phyloP scores from a whole-genome alignment of 2,888 invertebrate genomes.

The Stenoptilia bipunctidactyla region DNA sequence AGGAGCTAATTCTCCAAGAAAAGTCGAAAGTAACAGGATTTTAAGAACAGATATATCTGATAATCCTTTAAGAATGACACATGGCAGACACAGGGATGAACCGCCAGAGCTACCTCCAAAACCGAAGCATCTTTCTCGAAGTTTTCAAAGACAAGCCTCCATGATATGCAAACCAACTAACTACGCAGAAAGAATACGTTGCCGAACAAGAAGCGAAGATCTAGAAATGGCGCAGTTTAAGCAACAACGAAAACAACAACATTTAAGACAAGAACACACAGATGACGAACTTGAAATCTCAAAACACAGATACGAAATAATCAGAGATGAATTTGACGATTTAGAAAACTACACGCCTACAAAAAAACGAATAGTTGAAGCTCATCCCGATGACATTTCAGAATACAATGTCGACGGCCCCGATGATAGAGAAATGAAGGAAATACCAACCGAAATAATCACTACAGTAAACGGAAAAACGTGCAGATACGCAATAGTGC shows the following conservation, averaged over 20 bases:
- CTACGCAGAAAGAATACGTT: slow-evolving; percentile 29
- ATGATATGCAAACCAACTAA: slow-evolving; percentile 65
- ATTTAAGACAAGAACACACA: slow-evolving; percentile 41
- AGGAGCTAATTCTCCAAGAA: slow-evolving; percentile 60
- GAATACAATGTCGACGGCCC: slow-evolving; percentile 70
- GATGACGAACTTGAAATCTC: slow-evolving; percentile 46
- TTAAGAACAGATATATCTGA: slow-evolving; percentile 60
- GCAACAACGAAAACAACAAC: slow-evolving; percentile 29
- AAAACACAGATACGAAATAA: slow-evolving; percentile 68
- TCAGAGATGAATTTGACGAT: slow-evolving; percentile 58
- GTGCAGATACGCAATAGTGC: slow-evolving; percentile 71
- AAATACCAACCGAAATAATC: slow-evolving; percentile 70
- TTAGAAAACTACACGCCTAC: slow-evolving; percentile 55
- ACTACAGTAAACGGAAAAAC: slow-evolving; percentile 75
- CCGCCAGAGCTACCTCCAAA: slow-evolving; percentile 60
- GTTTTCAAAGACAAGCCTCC: slow-evolving; percentile 52
- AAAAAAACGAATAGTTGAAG: slow-evolving; percentile 58
- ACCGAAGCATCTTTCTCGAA: slow-evolving; percentile 47
- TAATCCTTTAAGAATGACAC: slow-evolving; percentile 51
- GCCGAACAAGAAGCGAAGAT: slow-evolving; percentile 51
- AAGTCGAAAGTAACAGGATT: slow-evolving; percentile 42
- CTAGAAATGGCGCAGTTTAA: slow-evolving; percentile 60
- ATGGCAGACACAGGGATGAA: slow-evolving; percentile 38
- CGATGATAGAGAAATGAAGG: slow-evolving; percentile 65
- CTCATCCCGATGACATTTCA: slow-evolving; percentile 49